Conservation (phyloP, 1,140 invertebrate genomes). For the Drosophila paulistorum region DNA sequence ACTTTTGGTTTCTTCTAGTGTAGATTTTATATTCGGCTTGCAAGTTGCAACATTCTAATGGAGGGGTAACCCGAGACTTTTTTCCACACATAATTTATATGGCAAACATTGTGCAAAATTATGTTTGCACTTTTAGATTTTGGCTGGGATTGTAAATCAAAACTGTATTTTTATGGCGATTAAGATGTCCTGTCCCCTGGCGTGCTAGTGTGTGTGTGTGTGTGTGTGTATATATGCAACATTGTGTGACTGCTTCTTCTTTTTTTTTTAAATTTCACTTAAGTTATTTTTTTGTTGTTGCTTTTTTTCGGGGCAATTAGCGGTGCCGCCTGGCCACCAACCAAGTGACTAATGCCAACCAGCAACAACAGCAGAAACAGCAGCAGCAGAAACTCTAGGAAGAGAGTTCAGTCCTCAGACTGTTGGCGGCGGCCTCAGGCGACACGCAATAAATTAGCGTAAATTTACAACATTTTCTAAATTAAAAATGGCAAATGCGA, state of each 20-base stretch:
- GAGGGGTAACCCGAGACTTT: slow-evolving; percentile 44
- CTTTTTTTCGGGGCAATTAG: slow-evolving; percentile 42
- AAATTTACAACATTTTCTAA: slow-evolving; percentile 81
- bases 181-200: slow-evolving; percentile 54
- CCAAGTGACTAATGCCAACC: slow-evolving; percentile 53
- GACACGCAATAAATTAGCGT: slow-evolving; percentile 81
- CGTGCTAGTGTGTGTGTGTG: slow-evolving; percentile 30
- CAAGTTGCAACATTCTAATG: not conserved
- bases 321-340: slow-evolving; percentile 47
- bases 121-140: slow-evolving; percentile 59
- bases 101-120: slow-evolving; percentile 47
- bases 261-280: not conserved
- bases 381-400: slow-evolving; percentile 21
- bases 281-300: slow-evolving; percentile 13
- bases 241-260: slow-evolving; percentile 20
- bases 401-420: slow-evolving; percentile 3
- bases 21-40: slow-evolving; percentile 14
- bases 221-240: slow-evolving; percentile 8
- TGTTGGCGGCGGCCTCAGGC: slow-evolving; percentile 53
- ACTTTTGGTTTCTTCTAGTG: not conserved
- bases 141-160: slow-evolving; percentile 64
- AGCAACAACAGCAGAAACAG: slow-evolving; percentile 22
- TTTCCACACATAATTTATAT: slow-evolving; percentile 9
- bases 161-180: slow-evolving; percentile 70
- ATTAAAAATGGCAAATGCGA: slow-evolving; percentile 74